A percentile compares a stretch with the other conserved stretches of the same genome.
These are phyloP conservation scores for Mormoops blainvillei DNA, from an alignment of 2,113 vertebrate species.

Conservation along the genomic window DNA sequence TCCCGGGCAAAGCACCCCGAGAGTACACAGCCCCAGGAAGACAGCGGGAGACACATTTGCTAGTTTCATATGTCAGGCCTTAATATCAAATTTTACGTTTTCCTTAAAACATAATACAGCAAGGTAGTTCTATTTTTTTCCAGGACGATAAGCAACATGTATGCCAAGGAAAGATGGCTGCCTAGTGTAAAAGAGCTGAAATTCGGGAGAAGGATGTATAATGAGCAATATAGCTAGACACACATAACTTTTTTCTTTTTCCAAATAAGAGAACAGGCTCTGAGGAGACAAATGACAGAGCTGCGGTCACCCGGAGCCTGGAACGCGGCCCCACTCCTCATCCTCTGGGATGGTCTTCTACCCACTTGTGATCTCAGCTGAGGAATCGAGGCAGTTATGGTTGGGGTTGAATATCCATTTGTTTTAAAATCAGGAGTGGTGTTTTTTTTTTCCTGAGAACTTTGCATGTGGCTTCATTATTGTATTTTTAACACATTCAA, in stretches of 20 bases:
- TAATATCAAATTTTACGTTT: background rate
- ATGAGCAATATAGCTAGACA: background rate
- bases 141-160: background rate
- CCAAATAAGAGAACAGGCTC: background rate
- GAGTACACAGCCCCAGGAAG: background rate
- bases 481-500: constrained; percentile 24
- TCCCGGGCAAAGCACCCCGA: background rate
- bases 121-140: background rate
- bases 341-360: too few relatives aligned
- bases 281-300: background rate
- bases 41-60: background rate
- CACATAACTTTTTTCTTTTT: background rate
- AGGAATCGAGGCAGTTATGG: background rate
- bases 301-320: background rate
- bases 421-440: background rate
- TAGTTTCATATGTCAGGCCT: background rate
- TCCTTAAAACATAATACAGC: background rate
- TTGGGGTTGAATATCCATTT: background rate
- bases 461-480: background rate
- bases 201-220: background rate
- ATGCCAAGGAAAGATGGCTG: background rate
- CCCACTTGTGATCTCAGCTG: background rate
- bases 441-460: background rate
- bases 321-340: accelerated
- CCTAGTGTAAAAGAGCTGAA: background rate